Conservation (phyloP, 2,888 invertebrate species). For the Neria commutata region DNA sequence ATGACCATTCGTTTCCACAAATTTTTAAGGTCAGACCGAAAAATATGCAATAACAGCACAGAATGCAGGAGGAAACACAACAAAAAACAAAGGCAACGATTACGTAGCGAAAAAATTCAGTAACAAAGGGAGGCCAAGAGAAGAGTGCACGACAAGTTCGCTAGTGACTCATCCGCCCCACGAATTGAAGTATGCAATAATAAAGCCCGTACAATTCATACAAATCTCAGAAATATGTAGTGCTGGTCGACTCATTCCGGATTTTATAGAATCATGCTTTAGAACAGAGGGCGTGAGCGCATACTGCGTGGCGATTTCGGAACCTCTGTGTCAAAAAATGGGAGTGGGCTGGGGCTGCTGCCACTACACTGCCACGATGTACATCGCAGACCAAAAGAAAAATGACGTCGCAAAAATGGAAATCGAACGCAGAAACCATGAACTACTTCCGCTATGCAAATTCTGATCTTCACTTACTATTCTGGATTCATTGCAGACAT, state of each 20-base stretch:
- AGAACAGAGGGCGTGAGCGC: too few species aligned
- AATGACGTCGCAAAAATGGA: constrained; percentile 56
- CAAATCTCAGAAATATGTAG: too few species aligned
- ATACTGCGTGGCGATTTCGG: too few species aligned
- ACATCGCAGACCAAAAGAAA: constrained; percentile 40
- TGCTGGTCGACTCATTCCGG: too few species aligned
- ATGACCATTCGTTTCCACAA: too few species aligned
- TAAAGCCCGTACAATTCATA: too few species aligned
- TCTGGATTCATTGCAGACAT: constrained; percentile 77
- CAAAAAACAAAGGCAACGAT: constrained; percentile 7
- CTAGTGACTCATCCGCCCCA: constrained; percentile 58
- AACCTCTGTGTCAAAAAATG: too few species aligned
- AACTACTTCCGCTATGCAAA: neutral
- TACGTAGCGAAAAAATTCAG: constrained; percentile 3
- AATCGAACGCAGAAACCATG: constrained; percentile 34
- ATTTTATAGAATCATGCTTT: too few species aligned
- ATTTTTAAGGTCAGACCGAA: neutral
- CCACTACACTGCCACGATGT: constrained; percentile 20
- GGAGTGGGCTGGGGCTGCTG: constrained; percentile 34
- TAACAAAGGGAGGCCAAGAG: neutral
- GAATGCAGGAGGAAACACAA: neutral
- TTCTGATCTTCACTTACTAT: constrained; percentile 70
- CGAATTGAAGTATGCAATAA: constrained; percentile 28
- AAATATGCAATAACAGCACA: constrained; percentile 9
- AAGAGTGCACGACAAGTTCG: constrained; percentile 32